Evolutionary conservation across 2,797 vertebrate genomes (phyloP).

Genomic region (Leptodactylus fallax): DNA sequence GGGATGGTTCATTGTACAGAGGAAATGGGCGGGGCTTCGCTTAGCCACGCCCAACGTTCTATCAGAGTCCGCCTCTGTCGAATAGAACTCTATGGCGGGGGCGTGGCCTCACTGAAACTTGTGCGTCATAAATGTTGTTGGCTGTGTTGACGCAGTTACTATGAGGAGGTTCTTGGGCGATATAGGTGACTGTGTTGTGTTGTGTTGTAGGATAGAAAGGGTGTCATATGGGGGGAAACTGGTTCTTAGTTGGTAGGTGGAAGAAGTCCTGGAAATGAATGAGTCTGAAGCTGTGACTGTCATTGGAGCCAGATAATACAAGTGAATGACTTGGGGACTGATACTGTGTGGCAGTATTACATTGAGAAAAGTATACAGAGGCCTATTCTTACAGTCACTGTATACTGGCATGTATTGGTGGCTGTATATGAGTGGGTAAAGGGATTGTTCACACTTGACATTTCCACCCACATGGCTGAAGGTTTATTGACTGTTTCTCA

Average conservation of each 20-base stretch:
- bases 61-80: neutral
- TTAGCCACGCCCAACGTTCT: neutral
- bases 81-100: neutral
- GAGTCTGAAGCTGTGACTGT: no score
- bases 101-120: neutral
- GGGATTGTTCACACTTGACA: neutral
- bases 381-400: no score
- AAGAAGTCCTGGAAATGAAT: no score
- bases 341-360: no score
- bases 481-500: no score
- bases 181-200: no score
- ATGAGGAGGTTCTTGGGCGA: neutral
- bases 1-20: slow-evolving; percentile 28
- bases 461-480: neutral
- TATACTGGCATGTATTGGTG: no score
- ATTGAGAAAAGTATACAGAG: no score
- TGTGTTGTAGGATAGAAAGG: neutral
- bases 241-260: neutral
- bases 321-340: no score
- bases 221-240: neutral
- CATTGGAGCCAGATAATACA: no score
- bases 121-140: neutral
- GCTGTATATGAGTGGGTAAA: neutral
- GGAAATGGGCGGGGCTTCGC: neutral
- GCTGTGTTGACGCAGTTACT: neutral